Evolutionary conservation across 2,113 vertebrate species (phyloP), one percentile per base, ranked within the genome.

Genomic region (Girardinichthys multiradiatus): DNA sequence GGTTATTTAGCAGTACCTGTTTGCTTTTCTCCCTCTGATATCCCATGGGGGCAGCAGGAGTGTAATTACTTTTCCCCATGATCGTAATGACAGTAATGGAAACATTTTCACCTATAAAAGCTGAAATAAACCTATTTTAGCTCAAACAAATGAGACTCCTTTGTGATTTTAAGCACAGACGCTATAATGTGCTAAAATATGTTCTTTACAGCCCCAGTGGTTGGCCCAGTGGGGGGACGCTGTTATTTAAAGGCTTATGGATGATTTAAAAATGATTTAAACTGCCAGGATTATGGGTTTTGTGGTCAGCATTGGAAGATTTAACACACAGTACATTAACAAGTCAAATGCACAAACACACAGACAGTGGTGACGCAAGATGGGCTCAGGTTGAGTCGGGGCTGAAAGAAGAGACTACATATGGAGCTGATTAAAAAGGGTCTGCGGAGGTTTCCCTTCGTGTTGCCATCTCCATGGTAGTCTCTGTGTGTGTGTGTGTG

Each of bases 361-460:
- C 58, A 69, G 75, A 81, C 83, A 48, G 72, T 1, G 62, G 60
- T 42, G 85, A 64, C 31, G 59, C 10, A 21, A 64, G 61, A 69
- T 33, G 57, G 64, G 59, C 64, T 9, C 63, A 67, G 82, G 72
- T 31, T 72, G 75, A 80, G 64, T 28, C 10, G 5, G 28, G 31
- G 79, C 77, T 84, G 83, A 67, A 76, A 80, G 85, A 68, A 79
- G 27, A 45, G 83, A 77, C 74, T 75, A 74, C 93, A 94, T 90
- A 85, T 94, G 94, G 90, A 89, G 82, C 79, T 91, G 88, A 90
- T 95, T 94, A 92, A 67, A 54, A 76, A 80, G 79, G 82, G 77
- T 57, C 82, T 82, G 66, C 9, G 73, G 84, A 85, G 78, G 71
- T 79, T 91, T 90, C 64, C 54, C 66, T 54, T 85, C 85, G 72